A percentile compares a stretch with the other conserved stretches of the same genome.
phyloP scores from a whole-genome alignment of 2,888 invertebrate species.

The Anthrax anthrax region DNA sequence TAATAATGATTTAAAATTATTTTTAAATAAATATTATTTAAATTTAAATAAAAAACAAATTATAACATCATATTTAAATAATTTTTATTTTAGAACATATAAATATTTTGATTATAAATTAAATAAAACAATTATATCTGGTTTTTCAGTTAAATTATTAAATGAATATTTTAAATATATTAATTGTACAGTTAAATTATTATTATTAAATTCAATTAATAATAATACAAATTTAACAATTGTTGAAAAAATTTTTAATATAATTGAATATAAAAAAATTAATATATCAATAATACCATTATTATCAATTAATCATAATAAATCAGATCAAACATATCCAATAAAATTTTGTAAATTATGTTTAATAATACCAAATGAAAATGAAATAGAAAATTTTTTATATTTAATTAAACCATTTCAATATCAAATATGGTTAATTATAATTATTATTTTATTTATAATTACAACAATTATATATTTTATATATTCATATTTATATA shows the following conservation, averaged over 20 bases:
- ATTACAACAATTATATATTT: background rate
- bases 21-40: no score
- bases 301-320: background rate
- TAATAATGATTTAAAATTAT: no score
- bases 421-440: background rate
- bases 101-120: background rate
- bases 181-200: background rate
- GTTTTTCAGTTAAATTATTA: background rate
- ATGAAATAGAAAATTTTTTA: background rate
- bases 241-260: background rate
- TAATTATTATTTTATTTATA: background rate
- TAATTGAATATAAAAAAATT: background rate
- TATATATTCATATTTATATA: background rate
- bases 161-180: background rate
- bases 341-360: background rate
- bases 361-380: constrained; percentile 2
- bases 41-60: no score
- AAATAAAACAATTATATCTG: no score
- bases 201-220: background rate
- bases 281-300: background rate
- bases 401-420: constrained; percentile 1
- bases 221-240: background rate
- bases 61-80: no score
- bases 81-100: background rate
- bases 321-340: background rate